Evolutionary conservation across 1,140 invertebrate genomes (phyloP).

Genomic region (Pentalonia nigronervosa): DNA sequence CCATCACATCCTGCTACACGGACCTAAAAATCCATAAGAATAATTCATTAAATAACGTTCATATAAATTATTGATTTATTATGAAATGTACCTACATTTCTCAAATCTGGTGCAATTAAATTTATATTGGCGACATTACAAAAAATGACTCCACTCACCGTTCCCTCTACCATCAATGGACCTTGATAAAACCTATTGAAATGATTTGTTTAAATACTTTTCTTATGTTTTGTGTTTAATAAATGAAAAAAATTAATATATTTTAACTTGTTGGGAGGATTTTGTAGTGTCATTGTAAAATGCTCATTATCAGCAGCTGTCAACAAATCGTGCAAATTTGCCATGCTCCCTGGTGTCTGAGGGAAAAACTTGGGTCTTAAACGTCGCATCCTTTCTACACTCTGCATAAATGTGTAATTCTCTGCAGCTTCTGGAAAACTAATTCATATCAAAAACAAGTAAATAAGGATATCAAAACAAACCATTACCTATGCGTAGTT

Average conservation of each 20-base stretch:
- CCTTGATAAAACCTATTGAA: neutral
- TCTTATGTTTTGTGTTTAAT: neutral
- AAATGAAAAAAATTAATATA: neutral
- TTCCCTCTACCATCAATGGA: neutral
- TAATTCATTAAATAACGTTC: neutral
- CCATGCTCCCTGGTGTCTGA: neutral
- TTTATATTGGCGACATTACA: neutral
- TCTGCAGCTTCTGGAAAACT: neutral
- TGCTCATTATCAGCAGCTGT: neutral
- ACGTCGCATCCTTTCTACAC: neutral
- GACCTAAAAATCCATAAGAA: neutral
- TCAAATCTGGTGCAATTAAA: neutral
- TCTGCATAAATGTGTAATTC: neutral
- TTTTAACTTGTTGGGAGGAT: neutral
- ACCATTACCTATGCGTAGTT: neutral
- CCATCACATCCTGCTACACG: neutral
- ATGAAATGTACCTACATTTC: neutral
- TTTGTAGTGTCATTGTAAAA: neutral
- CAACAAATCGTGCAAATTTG: neutral
- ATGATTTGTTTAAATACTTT: neutral
- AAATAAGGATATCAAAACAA: neutral
- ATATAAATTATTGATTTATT: neutral
- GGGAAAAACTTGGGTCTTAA: neutral
- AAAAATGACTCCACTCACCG: neutral
- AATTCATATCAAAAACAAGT: neutral